Evolutionary conservation across 2,888 invertebrate genomes (phyloP), one percentile per base, ranked within the genome.

Genomic region (Macrostomum cliftonense): DNA sequence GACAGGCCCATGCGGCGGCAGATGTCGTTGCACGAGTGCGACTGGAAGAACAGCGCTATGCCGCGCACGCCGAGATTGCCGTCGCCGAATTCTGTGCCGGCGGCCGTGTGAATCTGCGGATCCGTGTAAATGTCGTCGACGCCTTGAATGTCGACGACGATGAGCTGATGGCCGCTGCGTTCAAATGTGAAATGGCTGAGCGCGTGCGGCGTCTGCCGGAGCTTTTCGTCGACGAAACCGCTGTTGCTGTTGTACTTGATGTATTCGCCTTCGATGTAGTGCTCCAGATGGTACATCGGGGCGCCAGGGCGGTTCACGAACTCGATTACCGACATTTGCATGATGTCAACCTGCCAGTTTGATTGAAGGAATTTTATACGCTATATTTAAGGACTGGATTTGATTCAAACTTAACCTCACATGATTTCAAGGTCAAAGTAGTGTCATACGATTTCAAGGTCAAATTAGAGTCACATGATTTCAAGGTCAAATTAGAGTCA

Each of bases 171-270:
- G 9, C 74, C 75, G n/a, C 74, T 74, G 47, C 74, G 63, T 60
- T 76, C 76, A 65, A 76, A 76, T 2, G 76, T 76, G 60, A 76
- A 76, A 60, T 76, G 76, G 56, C 75, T 74, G 62, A 76, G 75
- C 13, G 75, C 75, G 63, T 75, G 75, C 38, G 76, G 76, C 2
- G 76, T 76, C 45, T 69, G 65, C 39, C 76, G 59, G 19, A 67
- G 56, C 37, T 59, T 61, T 36, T 73, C 73, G 14, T 71, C 71
- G 2, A 76, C 76, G 61, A 75, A 76, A 38, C 76, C 76, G 4
- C 75, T 75, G 61, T 76, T 76, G 12, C 75, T 75, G 62, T 76
- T 76, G 64, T 76, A 76, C 60, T 76, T 76, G 53, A 74, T 70
- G 61, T 76, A 76, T 28, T 74, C 61, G 14, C 76, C 76, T 53